Percentiles rank a stretch among this genome's conserved stretches.
Conservation (phyloP, 2,113 vertebrate species). For the Saguinus imperator region DNA sequence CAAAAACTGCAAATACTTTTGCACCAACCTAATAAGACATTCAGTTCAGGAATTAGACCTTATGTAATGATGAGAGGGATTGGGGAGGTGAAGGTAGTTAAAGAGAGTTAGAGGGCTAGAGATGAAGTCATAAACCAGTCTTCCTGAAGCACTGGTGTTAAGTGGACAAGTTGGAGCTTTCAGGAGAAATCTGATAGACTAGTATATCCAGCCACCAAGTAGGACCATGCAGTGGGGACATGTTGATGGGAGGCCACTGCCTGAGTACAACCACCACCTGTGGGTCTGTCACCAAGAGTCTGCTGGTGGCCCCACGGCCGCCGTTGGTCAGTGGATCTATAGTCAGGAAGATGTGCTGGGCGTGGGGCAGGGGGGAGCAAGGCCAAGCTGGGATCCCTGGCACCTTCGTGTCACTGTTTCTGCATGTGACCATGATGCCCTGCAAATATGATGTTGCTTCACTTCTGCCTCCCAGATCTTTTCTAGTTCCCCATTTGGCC, state of each 20-base stretch:
- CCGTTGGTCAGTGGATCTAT: not conserved
- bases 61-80: not conserved
- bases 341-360: not conserved
- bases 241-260: not conserved
- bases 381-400: not conserved
- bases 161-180: not conserved
- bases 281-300: not conserved
- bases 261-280: not conserved
- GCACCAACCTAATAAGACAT: not conserved
- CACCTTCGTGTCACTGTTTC: not conserved
- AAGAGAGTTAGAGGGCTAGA: not conserved
- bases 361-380: not conserved
- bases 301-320: not conserved
- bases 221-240: not conserved
- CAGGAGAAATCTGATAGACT: not conserved
- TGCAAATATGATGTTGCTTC: not conserved
- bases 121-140: not conserved
- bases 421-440: not conserved
- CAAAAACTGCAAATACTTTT: too few species aligned
- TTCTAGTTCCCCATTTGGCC: not conserved
- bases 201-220: not conserved
- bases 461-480: not conserved
- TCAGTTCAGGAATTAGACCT: not conserved
- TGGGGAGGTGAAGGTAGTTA: not conserved
- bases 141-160: not conserved